Evolutionary conservation across 2,113 vertebrate species (phyloP), one percentile per base, ranked within the genome.

Genomic region (Ellobius talpinus): DNA sequence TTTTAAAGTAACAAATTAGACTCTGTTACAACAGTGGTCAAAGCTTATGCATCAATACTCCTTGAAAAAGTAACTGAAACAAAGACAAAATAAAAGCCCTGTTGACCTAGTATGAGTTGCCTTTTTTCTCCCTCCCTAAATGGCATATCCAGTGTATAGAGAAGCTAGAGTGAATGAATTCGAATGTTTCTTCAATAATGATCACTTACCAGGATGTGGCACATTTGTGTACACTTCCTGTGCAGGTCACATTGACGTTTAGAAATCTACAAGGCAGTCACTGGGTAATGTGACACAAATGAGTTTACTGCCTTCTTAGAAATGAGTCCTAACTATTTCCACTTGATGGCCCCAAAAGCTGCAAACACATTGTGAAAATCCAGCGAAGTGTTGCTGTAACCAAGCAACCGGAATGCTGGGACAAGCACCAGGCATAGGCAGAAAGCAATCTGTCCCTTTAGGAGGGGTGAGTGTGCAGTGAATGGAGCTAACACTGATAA

Each of bases 271-370:
- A 91, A 97, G 96, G 93, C 85, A 91, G 92, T 63, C 78, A 96
- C 52, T 95, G 29, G 50, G 23, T 91, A 95, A 96, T 45, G 79
- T 92, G 85, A 93, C 88, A 85, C 93, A 96, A 97, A 97, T 95
- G 12, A 89, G 72, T 84, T 95, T 93, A 92, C 93, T 90, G 93
- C 96, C 65, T 96, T 97, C 96, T 97, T 97, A 94, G 97, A 94
- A 98, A 77, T 82, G 95, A 95, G 73, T 96, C 61, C 93, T 97
- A 95, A 97, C 97, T 95, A 90, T 98, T 98, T 98, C 97, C 97
- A 89, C 98, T 97, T 98, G 96, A 97, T 98, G 96, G 61, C 91
- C 96, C 98, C 97, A 97, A 98, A 98, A 98, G 95, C 95, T 98
- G 70, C 96, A 95, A 96, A 93, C 79, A 74, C 79, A 73, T 97